phyloP scores from a whole-genome alignment of 64 coral and sea anemone species.

The Montipora sp. region DNA sequence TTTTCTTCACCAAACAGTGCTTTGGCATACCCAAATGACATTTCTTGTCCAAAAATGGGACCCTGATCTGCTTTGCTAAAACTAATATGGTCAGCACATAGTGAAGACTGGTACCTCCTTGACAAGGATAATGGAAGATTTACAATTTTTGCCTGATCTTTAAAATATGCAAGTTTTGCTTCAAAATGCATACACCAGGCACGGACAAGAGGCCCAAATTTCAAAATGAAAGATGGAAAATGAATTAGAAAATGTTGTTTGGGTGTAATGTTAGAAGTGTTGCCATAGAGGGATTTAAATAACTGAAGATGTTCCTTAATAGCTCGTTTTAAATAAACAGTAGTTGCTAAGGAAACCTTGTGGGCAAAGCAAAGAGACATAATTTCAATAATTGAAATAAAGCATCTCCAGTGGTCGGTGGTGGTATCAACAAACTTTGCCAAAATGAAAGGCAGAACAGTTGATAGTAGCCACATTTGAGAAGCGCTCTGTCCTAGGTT shows the following conservation, averaged over 20 bases:
- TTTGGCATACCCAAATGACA: background rate
- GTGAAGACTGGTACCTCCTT: background rate
- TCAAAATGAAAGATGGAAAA: background rate
- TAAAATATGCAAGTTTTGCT: slow-evolving; percentile 62
- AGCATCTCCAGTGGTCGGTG: background rate
- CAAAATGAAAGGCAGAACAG: slow-evolving; percentile 31
- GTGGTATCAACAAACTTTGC: slow-evolving; percentile 4
- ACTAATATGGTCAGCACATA: slow-evolving; percentile 29
- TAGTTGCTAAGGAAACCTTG: background rate
- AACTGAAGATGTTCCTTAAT: slow-evolving; percentile 23
- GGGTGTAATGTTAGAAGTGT: slow-evolving; percentile 33
- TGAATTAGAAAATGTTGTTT: slow-evolving; percentile 64
- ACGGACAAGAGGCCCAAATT: slow-evolving; percentile 46
- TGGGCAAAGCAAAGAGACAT: slow-evolving; percentile 50
- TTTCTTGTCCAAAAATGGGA: slow-evolving; percentile 6
- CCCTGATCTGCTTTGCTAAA: slow-evolving; percentile 6
- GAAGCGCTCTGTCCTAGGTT: slow-evolving; percentile 29
- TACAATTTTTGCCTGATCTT: background rate
- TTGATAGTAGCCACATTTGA: slow-evolving; percentile 31
- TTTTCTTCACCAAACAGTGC: background rate
- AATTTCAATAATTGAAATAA: slow-evolving; percentile 39
- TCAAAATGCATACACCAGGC: slow-evolving; percentile 65
- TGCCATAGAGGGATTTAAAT: slow-evolving; percentile 31
- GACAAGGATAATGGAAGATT: slow-evolving; percentile 20
- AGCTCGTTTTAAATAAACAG: slow-evolving; percentile 6